phyloP scores from a whole-genome alignment of 2,113 vertebrate species.

The Polypterus senegalus region DNA sequence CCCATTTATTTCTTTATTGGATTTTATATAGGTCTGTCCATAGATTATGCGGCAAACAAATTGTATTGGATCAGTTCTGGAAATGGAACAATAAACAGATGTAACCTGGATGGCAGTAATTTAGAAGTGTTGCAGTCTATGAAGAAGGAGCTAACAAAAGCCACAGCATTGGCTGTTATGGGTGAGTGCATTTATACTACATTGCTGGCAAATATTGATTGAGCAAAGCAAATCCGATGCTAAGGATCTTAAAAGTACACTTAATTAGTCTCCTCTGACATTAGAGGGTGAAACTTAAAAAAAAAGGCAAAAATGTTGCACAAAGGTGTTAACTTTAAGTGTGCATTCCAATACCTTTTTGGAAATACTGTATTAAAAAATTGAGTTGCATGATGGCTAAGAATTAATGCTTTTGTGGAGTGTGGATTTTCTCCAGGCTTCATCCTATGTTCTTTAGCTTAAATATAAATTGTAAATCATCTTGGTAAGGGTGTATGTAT shows the following conservation, averaged over 20 bases:
- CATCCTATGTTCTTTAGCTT: too few relatives aligned
- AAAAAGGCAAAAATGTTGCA: too few relatives aligned
- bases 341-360: too few relatives aligned
- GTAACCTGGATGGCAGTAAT: slow-evolving; percentile 81
- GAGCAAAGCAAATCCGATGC: neutral
- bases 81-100: slow-evolving; percentile 95
- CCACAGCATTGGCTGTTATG: slow-evolving; percentile 90
- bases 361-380: neutral
- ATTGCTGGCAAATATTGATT: slow-evolving; percentile 27
- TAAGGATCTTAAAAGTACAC: slow-evolving; percentile 20
- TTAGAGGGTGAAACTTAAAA: neutral
- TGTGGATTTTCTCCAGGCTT: too few relatives aligned
- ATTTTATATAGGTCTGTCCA: slow-evolving; percentile 70
- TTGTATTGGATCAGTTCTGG: slow-evolving; percentile 97
- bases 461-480: too few relatives aligned
- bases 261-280: slow-evolving; percentile 18
- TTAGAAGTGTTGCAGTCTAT: slow-evolving; percentile 88
- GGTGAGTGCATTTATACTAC: slow-evolving; percentile 63
- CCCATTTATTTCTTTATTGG: neutral
- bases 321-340: too few relatives aligned
- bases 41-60: slow-evolving; percentile 84
- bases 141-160: slow-evolving; percentile 82
- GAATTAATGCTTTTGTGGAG: neutral
- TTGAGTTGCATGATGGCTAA: slow-evolving; percentile 3
- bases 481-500: too few relatives aligned